Base-by-base conservation (phyloP, 1,140 invertebrate genomes). In the Plutomurus gul region DNA sequence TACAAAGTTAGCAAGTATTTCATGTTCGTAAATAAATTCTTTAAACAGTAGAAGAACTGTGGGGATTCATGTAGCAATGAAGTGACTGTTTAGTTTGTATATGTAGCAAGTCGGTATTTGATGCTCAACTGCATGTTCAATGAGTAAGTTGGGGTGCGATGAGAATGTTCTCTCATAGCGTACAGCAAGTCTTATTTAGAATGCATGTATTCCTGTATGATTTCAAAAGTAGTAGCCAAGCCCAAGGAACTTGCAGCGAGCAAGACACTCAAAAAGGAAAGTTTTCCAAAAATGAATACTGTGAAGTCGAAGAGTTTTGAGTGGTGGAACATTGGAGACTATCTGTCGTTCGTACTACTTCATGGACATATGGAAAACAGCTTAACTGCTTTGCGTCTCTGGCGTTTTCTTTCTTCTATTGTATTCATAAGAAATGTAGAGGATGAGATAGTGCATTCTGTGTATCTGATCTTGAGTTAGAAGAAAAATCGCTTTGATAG, bases 401-500 rank as follows among this genome's bases (percentile, higher is more conserved):
- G 56, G 56, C 36, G 30, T 65, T 65, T 30, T 65, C 30, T 65
- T 27, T 16, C 13, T 25, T 65, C 56, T 33, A 65, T 65, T 65
- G 56, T 65, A 30, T 36, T 65, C 56, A 16, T 13, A 65, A 65
- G 56, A 30, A 65, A 65, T 25, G 56, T 65, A 65, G n/a, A 65
- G 56, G 56, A 65, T 65, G 56, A 65, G 56, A 65, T 65, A 65
- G 56, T 56, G 30, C 30, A 56, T 27, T 56, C 25, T 56, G 51
- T 65, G 27, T n/a, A n/a, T n/a, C n/a, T n/a, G n/a, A n/a, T n/a
- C n/a, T n/a, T n/a, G 27, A 65, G 36, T 33, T 65, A 16, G 25
- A 65, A 65, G 56, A 65, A 36, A 65, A 65, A 65, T 65, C 56
- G 18, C 56, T 65, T 30, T 65, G 56, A 65, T 65, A 65, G 30